Evolutionary conservation across 2,797 vertebrate genomes (phyloP), one percentile per base, ranked within the genome.

Genomic region (Pitangus sulphuratus): DNA sequence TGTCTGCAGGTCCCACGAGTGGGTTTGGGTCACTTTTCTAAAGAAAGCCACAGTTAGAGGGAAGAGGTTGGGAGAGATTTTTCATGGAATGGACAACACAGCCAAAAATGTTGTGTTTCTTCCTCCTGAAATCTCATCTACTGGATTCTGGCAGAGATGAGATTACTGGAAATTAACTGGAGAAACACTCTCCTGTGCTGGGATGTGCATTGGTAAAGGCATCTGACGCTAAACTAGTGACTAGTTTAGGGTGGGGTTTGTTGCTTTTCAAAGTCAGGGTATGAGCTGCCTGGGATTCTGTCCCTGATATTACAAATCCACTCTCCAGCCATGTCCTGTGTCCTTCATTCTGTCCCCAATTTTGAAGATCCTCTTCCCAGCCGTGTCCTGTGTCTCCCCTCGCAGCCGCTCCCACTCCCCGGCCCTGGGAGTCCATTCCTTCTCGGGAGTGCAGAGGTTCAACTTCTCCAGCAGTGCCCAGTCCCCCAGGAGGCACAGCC

Each of bases 321-420:
- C 42, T 65, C 26, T 33, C 7, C 15, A 45, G 2, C 15, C 22
- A 4, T 18, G 42, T 14, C 28, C 9, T 4, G 11, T 44, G 11
- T 25, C 31, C 18, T 45, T 18, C 31, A 6, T 45, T 81, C 47
- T 28, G 8, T 60, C 35, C 24, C 14, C 60, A 40, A 10, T 26
- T 50, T 42, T 79, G 48, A 42, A 25, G 40, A 60, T 26, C 17
- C 25, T 2, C 16, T 33, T 45, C 45, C 66, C 30, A 60, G 9
- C 39, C 10, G 0, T 33, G 15, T 35, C 7, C n/a, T 40, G 11
- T 96, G 11, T 95, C 62, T 88, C 75, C 62, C 42, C 64, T 96
- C 81, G 37, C 97, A 99, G 99, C 83, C 99, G 99, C 25, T 99
- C 99, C n/a, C 99, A 99, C 86, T 99, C 99, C 28, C 99, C 99